A percentile compares a stretch with the other conserved stretches of the same genome.
Conservation (phyloP, 2,888 invertebrate species). For the Caenorhabditis zanzibari region DNA sequence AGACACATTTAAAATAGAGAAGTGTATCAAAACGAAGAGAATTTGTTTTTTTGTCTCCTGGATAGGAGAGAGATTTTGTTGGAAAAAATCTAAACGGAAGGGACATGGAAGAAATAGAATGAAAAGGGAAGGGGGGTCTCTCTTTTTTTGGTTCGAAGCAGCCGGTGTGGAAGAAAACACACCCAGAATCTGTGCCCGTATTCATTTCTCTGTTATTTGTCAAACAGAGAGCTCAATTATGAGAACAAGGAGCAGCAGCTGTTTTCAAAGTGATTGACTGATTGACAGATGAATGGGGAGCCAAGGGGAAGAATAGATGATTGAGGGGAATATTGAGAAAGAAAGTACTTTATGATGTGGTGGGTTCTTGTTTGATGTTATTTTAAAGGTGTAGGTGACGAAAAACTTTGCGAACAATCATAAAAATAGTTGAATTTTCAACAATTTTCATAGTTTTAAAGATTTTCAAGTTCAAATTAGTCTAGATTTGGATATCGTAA, state of each 20-base stretch:
- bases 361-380: background rate
- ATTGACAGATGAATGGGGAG: slow-evolving; percentile 8
- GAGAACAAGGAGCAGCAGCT: slow-evolving; percentile 26
- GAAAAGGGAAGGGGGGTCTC: slow-evolving; percentile 1
- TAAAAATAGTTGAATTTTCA: no score
- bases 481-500: no score
- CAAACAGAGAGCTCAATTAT: slow-evolving; percentile 45
- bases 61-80: slow-evolving; percentile 16
- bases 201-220: slow-evolving; percentile 45
- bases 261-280: slow-evolving; percentile 38
- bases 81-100: slow-evolving; percentile 31
- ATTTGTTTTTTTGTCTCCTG: slow-evolving; percentile 11
- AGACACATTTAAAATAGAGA: slow-evolving; percentile 18
- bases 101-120: background rate
- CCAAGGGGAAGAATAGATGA: background rate
- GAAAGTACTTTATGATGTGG: background rate
- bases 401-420: no score
- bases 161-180: slow-evolving; percentile 34
- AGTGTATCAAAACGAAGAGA: slow-evolving; percentile 30
- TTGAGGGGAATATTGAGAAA: slow-evolving; percentile 3
- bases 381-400: background rate
- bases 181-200: slow-evolving; percentile 26
- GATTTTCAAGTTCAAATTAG: no score
- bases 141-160: background rate
- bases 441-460: no score